Evolutionary conservation across 2,797 vertebrate genomes (phyloP).

Genomic region (Danio choprae): DNA sequence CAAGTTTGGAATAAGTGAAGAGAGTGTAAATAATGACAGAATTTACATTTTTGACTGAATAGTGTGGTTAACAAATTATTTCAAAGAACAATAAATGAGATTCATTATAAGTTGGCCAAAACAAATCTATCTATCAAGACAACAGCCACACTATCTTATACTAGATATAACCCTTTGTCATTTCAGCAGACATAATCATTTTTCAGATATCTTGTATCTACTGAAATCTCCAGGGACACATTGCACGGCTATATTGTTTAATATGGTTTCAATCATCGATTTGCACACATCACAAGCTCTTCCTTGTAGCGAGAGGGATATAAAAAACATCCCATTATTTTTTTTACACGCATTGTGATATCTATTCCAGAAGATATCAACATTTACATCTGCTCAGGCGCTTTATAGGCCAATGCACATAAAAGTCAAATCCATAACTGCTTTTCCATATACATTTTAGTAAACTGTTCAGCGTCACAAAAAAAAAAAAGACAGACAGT

Average conservation of each 20-base stretch:
- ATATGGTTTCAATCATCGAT: conserved; percentile 16
- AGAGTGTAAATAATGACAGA: too few relatives aligned
- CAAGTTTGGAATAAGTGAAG: too few relatives aligned
- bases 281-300: conserved; percentile 22
- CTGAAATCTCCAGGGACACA: conserved; percentile 8
- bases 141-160: too few relatives aligned
- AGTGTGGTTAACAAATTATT: too few relatives aligned
- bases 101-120: too few relatives aligned
- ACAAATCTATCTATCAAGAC: too few relatives aligned
- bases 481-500: not conserved
- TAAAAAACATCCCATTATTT: conserved; percentile 8
- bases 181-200: too few relatives aligned
- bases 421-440: conserved; percentile 5
- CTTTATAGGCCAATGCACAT: not conserved
- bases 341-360: conserved; percentile 15
- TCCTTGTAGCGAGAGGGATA: conserved; percentile 5
- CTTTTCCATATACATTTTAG: conserved; percentile 21
- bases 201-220: not conserved
- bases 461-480: not conserved
- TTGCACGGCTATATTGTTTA: conserved; percentile 9
- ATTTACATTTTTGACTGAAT: too few relatives aligned
- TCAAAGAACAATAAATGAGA: too few relatives aligned
- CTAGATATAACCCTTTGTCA: too few relatives aligned
- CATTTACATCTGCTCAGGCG: conserved; percentile 8
- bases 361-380: conserved; percentile 22